A percentile compares a stretch with the other conserved stretches of the same genome.
Evolutionary conservation across 1,140 invertebrate species (phyloP).

Genomic region (Oedothorax gibbosus): DNA sequence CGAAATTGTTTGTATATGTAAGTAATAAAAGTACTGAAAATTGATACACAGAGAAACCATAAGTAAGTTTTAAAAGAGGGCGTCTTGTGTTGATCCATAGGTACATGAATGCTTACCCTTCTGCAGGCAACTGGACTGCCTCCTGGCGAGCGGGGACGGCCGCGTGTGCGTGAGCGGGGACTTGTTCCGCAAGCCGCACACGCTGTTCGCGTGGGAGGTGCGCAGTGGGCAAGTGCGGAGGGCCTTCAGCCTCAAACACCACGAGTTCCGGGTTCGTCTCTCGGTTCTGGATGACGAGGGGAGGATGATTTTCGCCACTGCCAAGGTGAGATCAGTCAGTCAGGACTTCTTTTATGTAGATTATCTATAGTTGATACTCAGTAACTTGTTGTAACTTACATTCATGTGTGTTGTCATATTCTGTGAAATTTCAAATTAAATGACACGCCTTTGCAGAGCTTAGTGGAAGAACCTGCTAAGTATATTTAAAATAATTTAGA

Average conservation of each 20-base stretch:
- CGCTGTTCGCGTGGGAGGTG: slow-evolving; percentile 22
- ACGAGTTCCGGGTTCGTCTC: slow-evolving; percentile 26
- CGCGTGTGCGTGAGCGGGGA: slow-evolving; percentile 41
- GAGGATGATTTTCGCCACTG: slow-evolving; percentile 10
- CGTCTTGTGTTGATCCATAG: slow-evolving; percentile 40
- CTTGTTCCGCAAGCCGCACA: slow-evolving; percentile 34
- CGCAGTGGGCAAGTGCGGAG: slow-evolving; percentile 11
- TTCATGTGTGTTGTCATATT: neutral
- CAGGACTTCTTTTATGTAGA: neutral
- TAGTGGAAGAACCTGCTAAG: too few relatives aligned
- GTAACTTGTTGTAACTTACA: neutral
- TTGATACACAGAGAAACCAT: too few relatives aligned
- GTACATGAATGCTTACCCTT: slow-evolving; percentile 52
- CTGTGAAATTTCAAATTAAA: neutral
- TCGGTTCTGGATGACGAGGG: slow-evolving; percentile 15
- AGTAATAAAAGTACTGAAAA: too few relatives aligned
- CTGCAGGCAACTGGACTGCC: slow-evolving; percentile 42
- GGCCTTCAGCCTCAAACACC: slow-evolving; percentile 14
- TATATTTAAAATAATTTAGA: too few relatives aligned
- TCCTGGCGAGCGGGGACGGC: slow-evolving; percentile 38
- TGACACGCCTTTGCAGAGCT: too few relatives aligned
- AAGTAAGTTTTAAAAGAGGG: slow-evolving; percentile 17
- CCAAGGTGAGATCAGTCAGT: slow-evolving; percentile 12
- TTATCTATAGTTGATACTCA: neutral
- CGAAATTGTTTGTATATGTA: too few relatives aligned